Evolutionary conservation across 2,113 vertebrate species (phyloP).

Genomic region (Arothron firmamentum): DNA sequence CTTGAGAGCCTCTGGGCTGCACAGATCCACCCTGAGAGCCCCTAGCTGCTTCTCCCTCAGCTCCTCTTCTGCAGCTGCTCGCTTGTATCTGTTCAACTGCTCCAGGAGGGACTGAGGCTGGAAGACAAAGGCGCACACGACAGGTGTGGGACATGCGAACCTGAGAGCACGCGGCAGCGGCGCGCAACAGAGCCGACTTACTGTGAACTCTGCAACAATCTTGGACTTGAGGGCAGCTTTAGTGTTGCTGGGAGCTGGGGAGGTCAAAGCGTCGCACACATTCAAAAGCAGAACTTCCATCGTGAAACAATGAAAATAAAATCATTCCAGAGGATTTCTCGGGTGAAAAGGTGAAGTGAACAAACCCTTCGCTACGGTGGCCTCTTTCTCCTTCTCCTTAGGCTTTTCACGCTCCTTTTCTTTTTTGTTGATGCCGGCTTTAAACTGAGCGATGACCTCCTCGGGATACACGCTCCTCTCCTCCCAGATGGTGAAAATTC

Average conservation of each 20-base stretch:
- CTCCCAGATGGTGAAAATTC: slow-evolving; percentile 97
- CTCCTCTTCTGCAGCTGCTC: slow-evolving; percentile 84
- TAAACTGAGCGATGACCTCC: slow-evolving; percentile 86
- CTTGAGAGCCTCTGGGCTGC: slow-evolving; percentile 93
- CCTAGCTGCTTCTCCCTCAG: slow-evolving; percentile 92
- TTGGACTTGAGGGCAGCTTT: slow-evolving; percentile 95
- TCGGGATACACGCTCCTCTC: slow-evolving; percentile 93
- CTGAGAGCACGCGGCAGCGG: neutral
- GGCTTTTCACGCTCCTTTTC: slow-evolving; percentile 62
- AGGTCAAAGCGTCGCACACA: neutral
- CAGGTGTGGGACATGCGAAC: no score
- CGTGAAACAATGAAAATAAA: neutral
- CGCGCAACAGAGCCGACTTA: slow-evolving; percentile 70
- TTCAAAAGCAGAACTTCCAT: neutral
- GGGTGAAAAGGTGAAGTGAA: neutral
- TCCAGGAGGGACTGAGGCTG: slow-evolving; percentile 90
- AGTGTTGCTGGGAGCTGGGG: slow-evolving; percentile 75
- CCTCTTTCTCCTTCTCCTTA: slow-evolving; percentile 47
- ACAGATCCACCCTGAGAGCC: slow-evolving; percentile 88
- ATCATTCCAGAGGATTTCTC: neutral
- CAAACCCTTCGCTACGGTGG: slow-evolving; percentile 32
- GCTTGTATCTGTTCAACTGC: slow-evolving; percentile 80
- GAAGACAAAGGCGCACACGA: neutral
- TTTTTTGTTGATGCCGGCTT: slow-evolving; percentile 74
- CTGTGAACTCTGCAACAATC: slow-evolving; percentile 94